Percentiles rank a stretch among this genome's conserved stretches.
phyloP scores from a whole-genome alignment of 2,888 invertebrate genomes.

The Boloria euphrosyne region DNA sequence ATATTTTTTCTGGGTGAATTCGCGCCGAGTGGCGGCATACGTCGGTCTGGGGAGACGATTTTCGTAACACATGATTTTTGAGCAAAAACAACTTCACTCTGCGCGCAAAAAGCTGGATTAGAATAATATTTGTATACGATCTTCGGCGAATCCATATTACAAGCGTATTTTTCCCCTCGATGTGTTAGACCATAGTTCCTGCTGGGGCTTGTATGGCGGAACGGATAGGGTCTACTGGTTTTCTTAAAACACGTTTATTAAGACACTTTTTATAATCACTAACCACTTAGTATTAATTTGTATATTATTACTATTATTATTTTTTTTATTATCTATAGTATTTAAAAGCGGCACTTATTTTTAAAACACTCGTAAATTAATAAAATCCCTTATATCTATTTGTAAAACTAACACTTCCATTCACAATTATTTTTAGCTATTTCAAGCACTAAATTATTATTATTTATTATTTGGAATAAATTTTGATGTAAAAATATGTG shows the following conservation, averaged over 20 bases:
- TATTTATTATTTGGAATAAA: neutral
- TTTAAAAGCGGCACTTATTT: no score
- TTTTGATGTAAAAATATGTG: constrained; percentile 43
- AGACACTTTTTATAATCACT: neutral
- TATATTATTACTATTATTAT: neutral
- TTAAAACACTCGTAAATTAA: no score
- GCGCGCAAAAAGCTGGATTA: constrained; percentile 90
- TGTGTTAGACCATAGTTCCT: constrained; percentile 56
- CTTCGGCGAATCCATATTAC: constrained; percentile 74
- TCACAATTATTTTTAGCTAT: neutral
- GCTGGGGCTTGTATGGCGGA: constrained; percentile 56
- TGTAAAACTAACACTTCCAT: neutral
- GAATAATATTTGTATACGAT: constrained; percentile 86
- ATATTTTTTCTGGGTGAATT: constrained; percentile 73
- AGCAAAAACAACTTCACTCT: constrained; percentile 84
- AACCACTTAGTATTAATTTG: neutral
- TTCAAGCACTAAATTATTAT: neutral
- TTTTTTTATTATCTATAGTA: no score
- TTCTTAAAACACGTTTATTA: constrained; percentile 32
- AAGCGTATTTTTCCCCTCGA: constrained; percentile 21
- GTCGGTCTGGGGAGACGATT: constrained; percentile 57
- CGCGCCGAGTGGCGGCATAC: constrained; percentile 71
- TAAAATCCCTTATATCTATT: no score
- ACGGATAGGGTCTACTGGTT: constrained; percentile 51
- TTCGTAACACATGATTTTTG: constrained; percentile 69